Evolutionary conservation across 2,888 invertebrate species (phyloP).

Genomic region (Pristionchus exspectatus): DNA sequence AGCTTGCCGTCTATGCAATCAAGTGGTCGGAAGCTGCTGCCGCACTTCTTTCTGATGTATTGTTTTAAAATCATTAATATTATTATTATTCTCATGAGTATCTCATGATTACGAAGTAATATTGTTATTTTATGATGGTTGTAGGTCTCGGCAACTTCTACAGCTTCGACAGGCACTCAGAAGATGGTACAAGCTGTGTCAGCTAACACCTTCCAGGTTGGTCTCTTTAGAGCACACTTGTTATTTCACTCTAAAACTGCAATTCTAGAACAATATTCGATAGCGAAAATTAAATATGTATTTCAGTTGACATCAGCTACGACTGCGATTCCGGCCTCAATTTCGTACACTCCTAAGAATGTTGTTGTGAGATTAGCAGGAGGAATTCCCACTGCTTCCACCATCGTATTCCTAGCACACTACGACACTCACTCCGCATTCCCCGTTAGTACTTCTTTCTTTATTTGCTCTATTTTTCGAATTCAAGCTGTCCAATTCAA

Average conservation of each 20-base stretch:
- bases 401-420: constrained; percentile 92
- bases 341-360: constrained; percentile 60
- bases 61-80: background rate
- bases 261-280: background rate
- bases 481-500: background rate
- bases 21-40: constrained; percentile 58
- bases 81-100: background rate
- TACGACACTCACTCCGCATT: constrained; percentile 93
- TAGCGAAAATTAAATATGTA: background rate
- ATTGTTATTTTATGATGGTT: background rate
- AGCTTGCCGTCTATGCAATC: constrained; percentile 71
- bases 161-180: constrained; percentile 66
- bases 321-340: constrained; percentile 57
- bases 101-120: background rate
- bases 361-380: constrained; percentile 69
- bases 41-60: constrained; percentile 61
- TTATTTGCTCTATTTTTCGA: background rate
- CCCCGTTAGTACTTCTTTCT: constrained; percentile 85
- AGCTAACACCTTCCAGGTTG: constrained; percentile 75
- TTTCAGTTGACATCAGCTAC: constrained; percentile 58
- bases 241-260: constrained; percentile 55
- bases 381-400: constrained; percentile 83
- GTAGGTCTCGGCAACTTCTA: constrained; percentile 54
- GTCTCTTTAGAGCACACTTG: constrained; percentile 15
- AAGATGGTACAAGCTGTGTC: constrained; percentile 71